Evolutionary conservation across 2,797 vertebrate species (phyloP).

Genomic region (Phrynocephalus guinanensis): DNA sequence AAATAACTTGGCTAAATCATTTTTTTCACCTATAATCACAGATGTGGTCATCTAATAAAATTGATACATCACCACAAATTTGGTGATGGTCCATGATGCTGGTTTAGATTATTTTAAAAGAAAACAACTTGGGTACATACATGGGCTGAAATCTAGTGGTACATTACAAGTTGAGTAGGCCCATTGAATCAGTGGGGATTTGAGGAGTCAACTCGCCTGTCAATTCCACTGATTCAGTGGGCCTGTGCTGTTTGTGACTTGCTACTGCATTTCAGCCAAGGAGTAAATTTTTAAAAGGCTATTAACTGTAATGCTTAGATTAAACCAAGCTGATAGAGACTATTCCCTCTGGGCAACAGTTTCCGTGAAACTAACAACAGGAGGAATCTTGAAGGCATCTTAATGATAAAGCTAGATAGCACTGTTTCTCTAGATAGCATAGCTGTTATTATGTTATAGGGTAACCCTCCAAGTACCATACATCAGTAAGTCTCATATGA

Average conservation of each 20-base stretch:
- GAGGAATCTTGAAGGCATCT: background rate
- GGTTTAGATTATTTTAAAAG: background rate
- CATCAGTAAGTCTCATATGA: constrained; percentile 45
- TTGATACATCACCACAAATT: background rate
- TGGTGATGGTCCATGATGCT: background rate
- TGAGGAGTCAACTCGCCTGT: no score
- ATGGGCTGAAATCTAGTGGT: background rate
- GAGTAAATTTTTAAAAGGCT: background rate
- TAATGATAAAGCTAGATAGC: background rate
- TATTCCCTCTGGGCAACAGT: background rate
- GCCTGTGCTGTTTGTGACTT: no score
- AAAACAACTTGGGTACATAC: background rate
- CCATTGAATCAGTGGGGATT: no score
- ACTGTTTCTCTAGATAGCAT: background rate
- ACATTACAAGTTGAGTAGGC: no score
- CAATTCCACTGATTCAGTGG: no score
- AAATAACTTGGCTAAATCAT: background rate
- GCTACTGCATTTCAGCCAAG: no score
- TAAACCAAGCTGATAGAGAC: background rate
- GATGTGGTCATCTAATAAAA: background rate
- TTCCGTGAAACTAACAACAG: background rate
- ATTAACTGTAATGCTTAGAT: background rate
- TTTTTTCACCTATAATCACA: background rate
- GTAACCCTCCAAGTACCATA: background rate
- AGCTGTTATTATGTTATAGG: background rate